Conservation (phyloP, 2,113 vertebrate genomes). For the Entelurus aequoreus region DNA sequence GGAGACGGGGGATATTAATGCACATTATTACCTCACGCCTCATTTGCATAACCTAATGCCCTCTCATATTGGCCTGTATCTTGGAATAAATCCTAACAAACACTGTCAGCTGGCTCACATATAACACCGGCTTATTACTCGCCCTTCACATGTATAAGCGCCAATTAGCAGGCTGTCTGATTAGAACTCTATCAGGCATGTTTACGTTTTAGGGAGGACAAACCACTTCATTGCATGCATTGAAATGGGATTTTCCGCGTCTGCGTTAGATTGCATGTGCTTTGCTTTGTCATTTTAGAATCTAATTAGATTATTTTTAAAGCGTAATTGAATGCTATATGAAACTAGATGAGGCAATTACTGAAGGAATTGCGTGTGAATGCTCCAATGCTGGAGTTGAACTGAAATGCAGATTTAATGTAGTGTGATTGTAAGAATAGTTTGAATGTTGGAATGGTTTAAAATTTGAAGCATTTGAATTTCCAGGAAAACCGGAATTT, state of each 20-base stretch:
- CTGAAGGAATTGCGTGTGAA: too few species aligned
- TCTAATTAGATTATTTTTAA: too few species aligned
- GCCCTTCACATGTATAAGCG: constrained; percentile 13
- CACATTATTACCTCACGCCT: constrained; percentile 49
- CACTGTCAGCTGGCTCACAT: constrained; percentile 3
- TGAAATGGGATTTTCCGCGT: constrained; percentile 17
- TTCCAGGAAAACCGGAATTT: too few species aligned
- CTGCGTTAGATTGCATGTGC: neutral
- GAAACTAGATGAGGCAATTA: too few species aligned
- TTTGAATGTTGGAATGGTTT: too few species aligned
- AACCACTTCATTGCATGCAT: constrained; percentile 20
- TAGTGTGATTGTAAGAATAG: too few species aligned
- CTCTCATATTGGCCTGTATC: constrained; percentile 25
- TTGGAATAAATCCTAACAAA: constrained; percentile 35
- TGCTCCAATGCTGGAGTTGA: too few species aligned
- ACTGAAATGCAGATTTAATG: too few species aligned
- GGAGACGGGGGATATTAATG: constrained; percentile 42
- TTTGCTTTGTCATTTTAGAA: too few species aligned
- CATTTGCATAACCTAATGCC: constrained; percentile 59
- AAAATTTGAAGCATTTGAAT: too few species aligned
- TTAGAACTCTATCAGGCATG: constrained; percentile 11
- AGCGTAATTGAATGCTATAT: too few species aligned
- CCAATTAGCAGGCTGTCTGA: constrained; percentile 31
- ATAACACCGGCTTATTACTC: neutral
- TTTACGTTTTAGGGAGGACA: neutral